Evolutionary conservation across 2,113 vertebrate genomes (phyloP).

Genomic region (Prolemur simus): DNA sequence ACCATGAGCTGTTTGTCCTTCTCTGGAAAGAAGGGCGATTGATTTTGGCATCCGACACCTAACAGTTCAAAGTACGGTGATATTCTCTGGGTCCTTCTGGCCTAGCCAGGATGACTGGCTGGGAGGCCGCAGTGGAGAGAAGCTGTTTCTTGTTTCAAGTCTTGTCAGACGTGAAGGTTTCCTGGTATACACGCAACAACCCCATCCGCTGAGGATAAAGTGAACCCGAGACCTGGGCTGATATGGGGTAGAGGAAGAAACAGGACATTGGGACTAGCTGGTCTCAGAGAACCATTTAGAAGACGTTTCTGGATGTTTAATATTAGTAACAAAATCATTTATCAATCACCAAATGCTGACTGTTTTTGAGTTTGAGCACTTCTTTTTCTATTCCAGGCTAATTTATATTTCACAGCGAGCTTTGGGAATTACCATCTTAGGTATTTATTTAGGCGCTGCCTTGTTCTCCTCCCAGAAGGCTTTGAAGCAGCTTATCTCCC

Average conservation of each 20-base stretch:
- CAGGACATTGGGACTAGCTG: too few species aligned
- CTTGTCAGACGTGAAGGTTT: not conserved
- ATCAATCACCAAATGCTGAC: not conserved
- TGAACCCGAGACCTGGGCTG: not conserved
- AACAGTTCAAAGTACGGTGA: not conserved
- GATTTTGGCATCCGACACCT: not conserved
- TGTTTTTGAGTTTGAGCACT: not conserved
- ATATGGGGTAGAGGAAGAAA: accelerated
- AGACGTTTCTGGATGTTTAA: not conserved
- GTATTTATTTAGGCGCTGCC: not conserved
- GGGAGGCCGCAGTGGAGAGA: not conserved
- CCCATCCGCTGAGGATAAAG: not conserved
- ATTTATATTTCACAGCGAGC: not conserved
- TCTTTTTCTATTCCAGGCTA: not conserved
- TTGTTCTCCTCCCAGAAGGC: not conserved
- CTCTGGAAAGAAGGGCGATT: not conserved
- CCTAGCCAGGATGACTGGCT: not conserved
- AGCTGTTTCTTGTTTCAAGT: not conserved
- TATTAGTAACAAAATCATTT: not conserved
- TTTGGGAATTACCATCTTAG: not conserved
- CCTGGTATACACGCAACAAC: accelerated
- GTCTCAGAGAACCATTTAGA: not conserved
- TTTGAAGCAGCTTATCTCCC: not conserved
- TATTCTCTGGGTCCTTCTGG: not conserved
- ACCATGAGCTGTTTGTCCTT: not conserved